Evolutionary conservation across 2,113 vertebrate genomes (phyloP).

Genomic region (Poicephalus meyeri): DNA sequence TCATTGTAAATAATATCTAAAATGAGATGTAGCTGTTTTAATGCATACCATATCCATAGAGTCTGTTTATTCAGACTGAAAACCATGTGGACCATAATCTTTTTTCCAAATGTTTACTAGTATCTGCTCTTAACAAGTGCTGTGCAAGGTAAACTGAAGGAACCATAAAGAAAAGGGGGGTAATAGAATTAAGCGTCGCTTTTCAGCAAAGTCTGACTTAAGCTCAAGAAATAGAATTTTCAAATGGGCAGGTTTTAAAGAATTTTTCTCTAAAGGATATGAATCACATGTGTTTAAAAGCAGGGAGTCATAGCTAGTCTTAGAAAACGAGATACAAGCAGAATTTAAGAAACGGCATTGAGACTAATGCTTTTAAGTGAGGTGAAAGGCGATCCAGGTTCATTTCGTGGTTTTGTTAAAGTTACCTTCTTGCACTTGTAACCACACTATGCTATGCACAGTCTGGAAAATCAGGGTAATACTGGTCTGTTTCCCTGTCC

Average conservation of each 20-base stretch:
- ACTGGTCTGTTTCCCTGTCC: not conserved
- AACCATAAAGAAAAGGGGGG: not conserved
- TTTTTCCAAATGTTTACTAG: constrained; percentile 5
- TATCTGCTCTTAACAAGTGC: constrained; percentile 21
- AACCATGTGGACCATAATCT: constrained; percentile 13
- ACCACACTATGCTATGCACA: not conserved
- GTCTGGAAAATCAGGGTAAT: not conserved
- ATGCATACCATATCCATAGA: not conserved
- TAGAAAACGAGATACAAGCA: not conserved
- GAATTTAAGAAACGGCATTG: not conserved
- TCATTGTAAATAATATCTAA: constrained; percentile 1
- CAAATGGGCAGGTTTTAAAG: not conserved
- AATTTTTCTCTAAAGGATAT: not conserved
- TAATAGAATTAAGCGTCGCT: constrained; percentile 5
- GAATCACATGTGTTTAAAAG: not conserved
- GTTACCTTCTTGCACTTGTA: not conserved
- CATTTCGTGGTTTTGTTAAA: not conserved
- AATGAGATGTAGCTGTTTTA: not conserved
- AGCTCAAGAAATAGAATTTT: not conserved
- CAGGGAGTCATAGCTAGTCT: not conserved
- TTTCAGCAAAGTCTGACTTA: not conserved
- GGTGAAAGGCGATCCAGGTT: not conserved
- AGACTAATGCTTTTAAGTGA: not conserved
- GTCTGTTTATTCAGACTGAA: constrained; percentile 42
- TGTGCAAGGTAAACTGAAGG: constrained; percentile 15